Evolutionary conservation across 2,113 vertebrate species (phyloP).

Genomic region (Heteronetta atricapilla): DNA sequence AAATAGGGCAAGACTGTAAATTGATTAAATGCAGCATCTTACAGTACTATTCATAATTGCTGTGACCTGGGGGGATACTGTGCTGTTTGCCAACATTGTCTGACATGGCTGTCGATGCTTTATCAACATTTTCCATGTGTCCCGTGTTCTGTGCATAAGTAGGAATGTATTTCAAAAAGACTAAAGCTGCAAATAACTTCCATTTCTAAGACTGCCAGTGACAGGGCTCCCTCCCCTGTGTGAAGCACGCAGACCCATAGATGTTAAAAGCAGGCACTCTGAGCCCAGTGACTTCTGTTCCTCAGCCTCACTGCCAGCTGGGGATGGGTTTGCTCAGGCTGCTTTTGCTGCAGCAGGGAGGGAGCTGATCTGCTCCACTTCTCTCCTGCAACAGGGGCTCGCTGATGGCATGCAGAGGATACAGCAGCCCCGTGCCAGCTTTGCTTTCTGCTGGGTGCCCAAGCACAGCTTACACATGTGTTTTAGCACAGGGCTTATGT

Average conservation of each 20-base stretch:
- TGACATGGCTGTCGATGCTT: not conserved
- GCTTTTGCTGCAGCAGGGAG: not conserved
- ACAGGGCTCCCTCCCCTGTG: not conserved
- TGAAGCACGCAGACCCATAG: fast-evolving
- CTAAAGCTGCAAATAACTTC: not conserved
- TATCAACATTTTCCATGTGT: not conserved
- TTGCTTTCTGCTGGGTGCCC: not conserved
- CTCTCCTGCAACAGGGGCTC: not conserved
- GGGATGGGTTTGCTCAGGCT: not conserved
- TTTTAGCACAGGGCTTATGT: not conserved
- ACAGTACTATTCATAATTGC: not conserved
- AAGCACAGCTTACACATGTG: not conserved
- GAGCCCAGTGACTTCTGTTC: not conserved
- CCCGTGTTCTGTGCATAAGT: not conserved
- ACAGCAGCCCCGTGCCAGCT: not conserved
- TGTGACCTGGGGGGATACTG: not conserved
- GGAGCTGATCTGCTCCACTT: not conserved
- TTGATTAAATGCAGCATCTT: not conserved
- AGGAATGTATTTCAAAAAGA: not conserved
- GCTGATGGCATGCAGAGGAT: not conserved
- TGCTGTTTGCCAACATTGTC: not conserved
- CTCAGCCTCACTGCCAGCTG: fast-evolving
- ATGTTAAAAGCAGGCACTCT: fast-evolving
- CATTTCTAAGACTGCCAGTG: not conserved
- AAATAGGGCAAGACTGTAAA: not conserved